Evolutionary conservation across 2,113 vertebrate genomes (phyloP), one percentile per base, ranked within the genome.

Genomic region (Vidua chalybeata): DNA sequence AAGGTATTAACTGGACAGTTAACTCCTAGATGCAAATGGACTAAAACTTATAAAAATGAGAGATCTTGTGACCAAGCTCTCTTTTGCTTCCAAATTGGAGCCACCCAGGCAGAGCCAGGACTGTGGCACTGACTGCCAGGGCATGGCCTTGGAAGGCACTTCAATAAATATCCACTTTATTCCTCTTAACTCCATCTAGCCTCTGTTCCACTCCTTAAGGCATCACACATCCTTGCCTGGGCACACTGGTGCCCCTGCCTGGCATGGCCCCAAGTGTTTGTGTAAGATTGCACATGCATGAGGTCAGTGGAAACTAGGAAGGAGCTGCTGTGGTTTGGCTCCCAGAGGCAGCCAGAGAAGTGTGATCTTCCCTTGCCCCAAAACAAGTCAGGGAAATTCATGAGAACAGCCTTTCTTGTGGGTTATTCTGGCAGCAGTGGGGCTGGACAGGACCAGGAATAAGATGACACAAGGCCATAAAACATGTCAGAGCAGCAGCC

Each of bases 401-500:
- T 23, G 48, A 77, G 90, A 94, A 31, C 45, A 69, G 41, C 76
- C 90, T 94, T 96, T 96, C 66, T 95, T 95, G 95, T 95, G 94
- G 88, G 69, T 75, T 95, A 13, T 81, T 61, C 89, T 96, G 96
- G 95, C 87, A 91, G 62, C 12, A 18, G 48, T 0, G 0, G 55
- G 55, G 83, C 87, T 86, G 93, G 85, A 91, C 91, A 84, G 87
- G 63, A 89, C 82, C 63, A 30, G 79, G 31, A 77, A 17, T 27
- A 9, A 41, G 85, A 90, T 1, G 43, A 91, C 85, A 63, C 37
- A 84, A 43, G 46, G 75, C 52, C 82, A 71, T 93, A 95, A 93
- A 96, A 69, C 84, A 94, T 83, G 82, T 95, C 94, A 93, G 92
- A 95, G 85, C 52, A 64, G 73, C 94, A 90, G 94, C 82, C 63